Percentiles rank a stretch among this genome's conserved stretches.
These are phyloP conservation scores for Macaria notata DNA, from an alignment of 2,888 invertebrate species.

Conservation along the genomic window DNA sequence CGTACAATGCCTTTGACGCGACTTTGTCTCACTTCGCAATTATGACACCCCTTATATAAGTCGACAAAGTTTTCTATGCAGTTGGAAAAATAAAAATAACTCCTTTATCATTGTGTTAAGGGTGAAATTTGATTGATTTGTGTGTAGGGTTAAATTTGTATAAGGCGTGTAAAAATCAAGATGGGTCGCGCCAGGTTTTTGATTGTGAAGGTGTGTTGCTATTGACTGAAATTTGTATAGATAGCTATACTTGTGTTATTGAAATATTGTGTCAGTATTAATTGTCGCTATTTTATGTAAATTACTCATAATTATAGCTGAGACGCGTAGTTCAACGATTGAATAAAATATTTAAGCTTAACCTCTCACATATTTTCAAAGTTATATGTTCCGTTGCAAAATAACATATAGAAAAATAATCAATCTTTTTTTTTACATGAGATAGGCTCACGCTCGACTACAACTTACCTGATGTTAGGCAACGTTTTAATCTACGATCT, in stretches of 20 bases:
- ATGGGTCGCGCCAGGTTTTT: conserved; percentile 25
- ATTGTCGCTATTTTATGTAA: too few relatives aligned
- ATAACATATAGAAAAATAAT: too few relatives aligned
- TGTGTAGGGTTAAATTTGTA: conserved; percentile 6
- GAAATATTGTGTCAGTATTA: too few relatives aligned
- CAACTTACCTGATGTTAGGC: too few relatives aligned
- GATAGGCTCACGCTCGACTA: too few relatives aligned
- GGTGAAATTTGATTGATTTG: conserved; percentile 6
- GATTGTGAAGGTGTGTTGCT: conserved; percentile 19
- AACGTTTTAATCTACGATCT: too few relatives aligned
- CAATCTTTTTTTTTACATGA: too few relatives aligned
- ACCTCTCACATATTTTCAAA: too few relatives aligned
- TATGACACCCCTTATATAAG: conserved; percentile 75
- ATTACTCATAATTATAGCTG: too few relatives aligned
- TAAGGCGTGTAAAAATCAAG: conserved; percentile 23
- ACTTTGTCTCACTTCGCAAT: conserved; percentile 79
- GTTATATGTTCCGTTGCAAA: too few relatives aligned
- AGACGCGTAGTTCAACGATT: too few relatives aligned
- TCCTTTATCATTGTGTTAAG: conserved; percentile 32
- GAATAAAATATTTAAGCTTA: too few relatives aligned
- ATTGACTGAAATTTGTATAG: neutral
- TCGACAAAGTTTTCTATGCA: conserved; percentile 44
- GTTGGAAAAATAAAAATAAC: conserved; percentile 12
- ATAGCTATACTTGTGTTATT: conserved; percentile 4
- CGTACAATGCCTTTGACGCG: conserved; percentile 74